Evolutionary conservation across 1,140 invertebrate genomes (phyloP).

Genomic region (Magallana gigas): DNA sequence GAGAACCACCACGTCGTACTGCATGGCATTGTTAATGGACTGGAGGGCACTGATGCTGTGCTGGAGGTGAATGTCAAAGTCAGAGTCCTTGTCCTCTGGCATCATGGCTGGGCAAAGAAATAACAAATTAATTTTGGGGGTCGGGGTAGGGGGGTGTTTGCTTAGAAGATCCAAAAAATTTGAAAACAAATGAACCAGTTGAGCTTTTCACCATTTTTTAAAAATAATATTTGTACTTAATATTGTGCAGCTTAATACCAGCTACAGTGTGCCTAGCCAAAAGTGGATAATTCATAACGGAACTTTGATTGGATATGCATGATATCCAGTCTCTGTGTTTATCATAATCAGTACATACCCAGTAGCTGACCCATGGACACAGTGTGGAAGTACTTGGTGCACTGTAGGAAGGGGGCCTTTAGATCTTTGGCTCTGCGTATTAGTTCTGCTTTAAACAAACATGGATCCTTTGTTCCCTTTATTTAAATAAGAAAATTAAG

Average conservation of each 20-base stretch:
- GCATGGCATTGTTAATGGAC: slow-evolving; percentile 68
- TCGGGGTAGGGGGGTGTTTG: too few species aligned
- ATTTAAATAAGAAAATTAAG: neutral
- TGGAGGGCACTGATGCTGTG: slow-evolving; percentile 71
- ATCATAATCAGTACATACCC: slow-evolving; percentile 57
- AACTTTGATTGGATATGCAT: too few species aligned
- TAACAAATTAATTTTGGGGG: neutral
- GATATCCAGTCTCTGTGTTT: neutral
- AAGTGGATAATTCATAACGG: too few species aligned
- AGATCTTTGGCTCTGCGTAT: slow-evolving; percentile 71
- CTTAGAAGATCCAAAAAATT: too few species aligned
- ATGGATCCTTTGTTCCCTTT: slow-evolving; percentile 73
- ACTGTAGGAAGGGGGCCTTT: slow-evolving; percentile 77
- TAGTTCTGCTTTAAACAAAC: slow-evolving; percentile 72
- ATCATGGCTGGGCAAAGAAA: slow-evolving; percentile 65
- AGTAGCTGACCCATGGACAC: slow-evolving; percentile 75
- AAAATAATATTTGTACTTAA: too few species aligned
- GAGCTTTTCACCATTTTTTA: too few species aligned
- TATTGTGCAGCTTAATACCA: too few species aligned
- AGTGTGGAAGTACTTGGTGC: slow-evolving; percentile 77
- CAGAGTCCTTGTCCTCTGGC: slow-evolving; percentile 71
- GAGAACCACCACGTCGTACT: slow-evolving; percentile 71
- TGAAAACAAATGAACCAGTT: too few species aligned
- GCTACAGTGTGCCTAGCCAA: too few species aligned
- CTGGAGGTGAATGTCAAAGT: slow-evolving; percentile 76